phyloP scores from a whole-genome alignment of 92 coral and sea anemone species.

The Nematostella vectensis region DNA sequence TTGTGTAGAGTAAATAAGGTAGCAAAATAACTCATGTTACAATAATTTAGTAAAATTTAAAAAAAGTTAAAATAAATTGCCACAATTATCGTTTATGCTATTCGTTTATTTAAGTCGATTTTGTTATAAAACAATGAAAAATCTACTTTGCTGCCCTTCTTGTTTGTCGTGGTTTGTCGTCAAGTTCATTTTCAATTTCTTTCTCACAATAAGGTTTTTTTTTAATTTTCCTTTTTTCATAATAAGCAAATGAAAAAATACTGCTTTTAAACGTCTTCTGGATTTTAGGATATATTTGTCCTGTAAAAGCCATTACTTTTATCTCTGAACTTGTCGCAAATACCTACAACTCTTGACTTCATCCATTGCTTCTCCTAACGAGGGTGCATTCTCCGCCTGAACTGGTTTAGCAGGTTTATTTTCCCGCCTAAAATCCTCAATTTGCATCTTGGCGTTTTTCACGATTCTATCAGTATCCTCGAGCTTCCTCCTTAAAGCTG shows the following conservation, averaged over 20 bases:
- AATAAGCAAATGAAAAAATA: background rate
- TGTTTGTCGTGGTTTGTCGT: too few species aligned
- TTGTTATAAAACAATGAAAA: too few species aligned
- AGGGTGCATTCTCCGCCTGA: conserved; percentile 8
- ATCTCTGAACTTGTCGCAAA: conserved; percentile 39
- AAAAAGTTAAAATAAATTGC: too few species aligned
- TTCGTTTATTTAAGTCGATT: too few species aligned
- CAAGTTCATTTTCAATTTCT: too few species aligned
- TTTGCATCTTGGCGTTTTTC: conserved; percentile 28
- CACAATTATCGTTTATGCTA: too few species aligned
- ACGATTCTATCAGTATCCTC: conserved; percentile 44
- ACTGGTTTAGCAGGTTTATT: background rate
- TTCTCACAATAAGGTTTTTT: too few species aligned
- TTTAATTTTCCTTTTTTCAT: too few species aligned
- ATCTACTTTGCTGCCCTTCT: too few species aligned
- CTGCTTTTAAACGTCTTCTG: background rate
- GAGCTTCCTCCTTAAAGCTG: conserved; percentile 56
- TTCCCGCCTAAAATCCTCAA: conserved; percentile 38
- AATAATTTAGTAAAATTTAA: too few species aligned
- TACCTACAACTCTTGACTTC: conserved; percentile 68
- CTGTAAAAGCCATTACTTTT: conserved; percentile 1
- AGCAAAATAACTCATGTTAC: too few species aligned
- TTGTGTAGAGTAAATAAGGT: too few species aligned
- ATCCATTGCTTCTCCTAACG: conserved; percentile 52
- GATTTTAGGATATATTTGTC: background rate